phyloP scores from a whole-genome alignment of 2,113 vertebrate species.

The Eretmochelys imbricata region DNA sequence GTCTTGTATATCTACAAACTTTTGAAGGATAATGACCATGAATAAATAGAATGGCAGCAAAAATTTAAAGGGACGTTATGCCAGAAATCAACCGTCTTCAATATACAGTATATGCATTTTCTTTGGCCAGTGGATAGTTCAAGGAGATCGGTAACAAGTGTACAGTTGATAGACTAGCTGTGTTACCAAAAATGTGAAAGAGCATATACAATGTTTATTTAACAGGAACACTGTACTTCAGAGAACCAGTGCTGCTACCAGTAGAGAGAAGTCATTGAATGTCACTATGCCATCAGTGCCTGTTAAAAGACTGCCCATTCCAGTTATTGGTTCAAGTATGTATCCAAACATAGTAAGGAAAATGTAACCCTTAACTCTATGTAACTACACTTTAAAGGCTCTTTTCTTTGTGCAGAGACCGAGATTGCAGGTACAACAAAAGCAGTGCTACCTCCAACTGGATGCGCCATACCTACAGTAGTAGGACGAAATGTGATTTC shows the following conservation, averaged over 20 bases:
- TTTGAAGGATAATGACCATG: neutral
- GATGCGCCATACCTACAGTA: conserved; percentile 77
- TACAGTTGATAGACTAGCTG: neutral
- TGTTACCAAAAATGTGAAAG: neutral
- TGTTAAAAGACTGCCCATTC: conserved; percentile 81
- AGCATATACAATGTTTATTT: neutral
- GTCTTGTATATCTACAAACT: neutral
- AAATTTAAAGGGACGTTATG: neutral
- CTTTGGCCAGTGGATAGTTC: neutral
- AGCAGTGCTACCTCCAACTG: conserved; percentile 61
- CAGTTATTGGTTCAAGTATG: conserved; percentile 86
- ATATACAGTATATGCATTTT: neutral
- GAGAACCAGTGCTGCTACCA: conserved; percentile 68
- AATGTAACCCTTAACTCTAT: neutral
- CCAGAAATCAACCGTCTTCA: neutral
- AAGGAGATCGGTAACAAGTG: neutral
- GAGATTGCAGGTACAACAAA: conserved; percentile 60
- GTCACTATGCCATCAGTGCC: conserved; percentile 53
- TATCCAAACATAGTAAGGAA: conserved; percentile 47
- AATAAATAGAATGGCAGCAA: neutral
- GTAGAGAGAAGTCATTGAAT: conserved; percentile 71
- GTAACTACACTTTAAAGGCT: conserved; percentile 27
- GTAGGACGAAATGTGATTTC: conserved; percentile 78
- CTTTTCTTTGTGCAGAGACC: conserved; percentile 68
- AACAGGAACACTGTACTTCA: conserved; percentile 59